Base-by-base conservation (phyloP, 2,113 vertebrate species). In the Bombycilla garrulus region DNA sequence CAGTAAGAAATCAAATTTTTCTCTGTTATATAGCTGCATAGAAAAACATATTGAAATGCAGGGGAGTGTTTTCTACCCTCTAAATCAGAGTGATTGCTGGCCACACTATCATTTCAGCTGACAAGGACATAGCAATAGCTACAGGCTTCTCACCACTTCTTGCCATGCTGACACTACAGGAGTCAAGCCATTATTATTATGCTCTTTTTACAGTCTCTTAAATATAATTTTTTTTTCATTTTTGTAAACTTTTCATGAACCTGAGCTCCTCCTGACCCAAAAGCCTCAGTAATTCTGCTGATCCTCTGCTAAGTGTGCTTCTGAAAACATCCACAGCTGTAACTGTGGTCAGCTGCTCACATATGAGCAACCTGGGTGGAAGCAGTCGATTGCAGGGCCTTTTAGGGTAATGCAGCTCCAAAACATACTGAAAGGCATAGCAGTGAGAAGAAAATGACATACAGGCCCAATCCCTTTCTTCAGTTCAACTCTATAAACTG, bases 21-120 rank as follows among this genome's bases (percentile, higher is more conserved):
- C 47, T 88, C 77, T 65, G 10, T 26, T 81, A 66, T 33, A 56
- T 5, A 74, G 88, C 65, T 67, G 48, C 64, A 66, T 20, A 74
- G 88, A 56, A 94, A 88, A 92, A 56, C 82, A 81, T 87, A 89
- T 21, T 94, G 88, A 93, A 90, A 96, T 92, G 76, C 62, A 92
- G 51, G 12, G 51, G 51, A 92, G 40, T 74, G 67, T 93, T 81
- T 95, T 84, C 72, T 47, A 74, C 65, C 56, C 72, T 71, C 61
- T 94, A 96, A 93, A 94, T 96, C 92, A 90, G n/a, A 57, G 60
- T 1, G 3, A 66, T 78, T 0, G 0, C 2, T 3, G 81, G 64
- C 40, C 67, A 70, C 71, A 48, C 71, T 73, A 90, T 28, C 24
- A 5, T 81, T 93, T 69, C 24, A 53, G 64, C 61, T 90, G 88